Evolutionary conservation across 1,140 invertebrate species (phyloP).

Genomic region (Steinernema khuongi): DNA sequence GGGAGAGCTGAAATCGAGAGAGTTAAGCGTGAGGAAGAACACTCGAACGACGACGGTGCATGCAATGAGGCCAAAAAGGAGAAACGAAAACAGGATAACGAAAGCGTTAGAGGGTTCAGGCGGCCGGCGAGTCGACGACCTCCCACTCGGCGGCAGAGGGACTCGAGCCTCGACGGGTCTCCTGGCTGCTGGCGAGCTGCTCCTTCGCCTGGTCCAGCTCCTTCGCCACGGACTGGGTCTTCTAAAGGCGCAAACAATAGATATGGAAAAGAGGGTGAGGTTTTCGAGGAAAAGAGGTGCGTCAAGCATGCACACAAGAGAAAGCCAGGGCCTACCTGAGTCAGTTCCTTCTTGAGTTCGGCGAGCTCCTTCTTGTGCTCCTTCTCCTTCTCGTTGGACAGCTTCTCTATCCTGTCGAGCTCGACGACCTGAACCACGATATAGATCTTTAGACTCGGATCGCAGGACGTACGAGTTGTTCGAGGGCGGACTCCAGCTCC

Average conservation of each 20-base stretch:
- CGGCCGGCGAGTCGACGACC: not conserved
- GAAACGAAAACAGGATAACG: too few species aligned
- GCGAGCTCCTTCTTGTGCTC: not conserved
- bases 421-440: not conserved
- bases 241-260: not conserved
- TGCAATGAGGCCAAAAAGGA: too few species aligned
- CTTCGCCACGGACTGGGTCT: not conserved
- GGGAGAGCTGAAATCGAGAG: too few species aligned
- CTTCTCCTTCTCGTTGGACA: not conserved
- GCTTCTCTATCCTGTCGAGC: not conserved
- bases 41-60: too few species aligned
- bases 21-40: too few species aligned
- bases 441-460: not conserved
- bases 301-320: not conserved
- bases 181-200: not conserved
- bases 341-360: not conserved
- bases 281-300: not conserved
- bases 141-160: not conserved
- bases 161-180: not conserved
- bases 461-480: not conserved
- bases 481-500: not conserved
- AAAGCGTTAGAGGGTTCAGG: too few species aligned
- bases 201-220: not conserved
- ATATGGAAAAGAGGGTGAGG: not conserved
- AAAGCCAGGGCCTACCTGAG: not conserved